These are phyloP conservation scores for Temnothorax longispinosus DNA, from an alignment of 1,140 invertebrate species.

Conservation along the genomic window DNA sequence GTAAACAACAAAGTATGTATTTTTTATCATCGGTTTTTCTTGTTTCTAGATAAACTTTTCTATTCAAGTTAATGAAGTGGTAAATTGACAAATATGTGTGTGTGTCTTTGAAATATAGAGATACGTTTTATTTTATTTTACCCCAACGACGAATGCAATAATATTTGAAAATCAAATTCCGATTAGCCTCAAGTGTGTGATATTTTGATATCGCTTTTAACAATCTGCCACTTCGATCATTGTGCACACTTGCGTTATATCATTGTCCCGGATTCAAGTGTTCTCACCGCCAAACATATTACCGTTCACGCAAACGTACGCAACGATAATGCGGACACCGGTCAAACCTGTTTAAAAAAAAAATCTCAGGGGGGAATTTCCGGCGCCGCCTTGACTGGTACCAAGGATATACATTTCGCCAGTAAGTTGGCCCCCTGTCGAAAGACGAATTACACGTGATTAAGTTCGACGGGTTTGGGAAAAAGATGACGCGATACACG, in stretches of 20 bases:
- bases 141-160: neutral
- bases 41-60: neutral
- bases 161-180: constrained; percentile 24
- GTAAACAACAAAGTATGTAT: neutral
- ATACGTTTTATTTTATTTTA: neutral
- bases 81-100: neutral
- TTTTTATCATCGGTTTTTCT: neutral
- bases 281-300: constrained; percentile 32
- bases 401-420: constrained; percentile 61
- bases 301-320: constrained; percentile 21
- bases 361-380: constrained; percentile 62
- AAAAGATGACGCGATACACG: constrained; percentile 10
- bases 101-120: neutral
- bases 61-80: neutral
- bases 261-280: constrained; percentile 67
- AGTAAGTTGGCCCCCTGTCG: constrained; percentile 14
- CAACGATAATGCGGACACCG: constrained; percentile 29
- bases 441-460: constrained; percentile 38
- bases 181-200: neutral
- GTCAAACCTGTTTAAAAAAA: constrained; percentile 67
- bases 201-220: neutral
- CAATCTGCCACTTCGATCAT: constrained; percentile 10
- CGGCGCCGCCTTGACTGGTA: constrained; percentile 65
- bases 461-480: constrained; percentile 13
- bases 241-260: constrained; percentile 53